These are phyloP conservation scores for Hyperoplus immaculatus DNA, from an alignment of 2,797 vertebrate species.

Conservation along the genomic window DNA sequence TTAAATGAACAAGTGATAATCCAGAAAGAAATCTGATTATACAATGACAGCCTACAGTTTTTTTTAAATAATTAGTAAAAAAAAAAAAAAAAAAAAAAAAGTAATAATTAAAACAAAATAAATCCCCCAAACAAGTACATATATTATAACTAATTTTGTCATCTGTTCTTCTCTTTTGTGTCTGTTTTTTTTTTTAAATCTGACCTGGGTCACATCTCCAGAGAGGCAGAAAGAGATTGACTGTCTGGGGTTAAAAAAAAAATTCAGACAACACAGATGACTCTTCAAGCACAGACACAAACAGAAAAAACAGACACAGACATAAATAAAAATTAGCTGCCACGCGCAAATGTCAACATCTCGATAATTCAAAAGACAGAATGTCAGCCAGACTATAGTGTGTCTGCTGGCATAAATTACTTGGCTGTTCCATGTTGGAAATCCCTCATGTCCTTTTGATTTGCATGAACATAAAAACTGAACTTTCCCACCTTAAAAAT, in stretches of 20 bases:
- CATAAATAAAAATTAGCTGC: slow-evolving; percentile 40
- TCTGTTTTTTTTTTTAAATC: slow-evolving; percentile 12
- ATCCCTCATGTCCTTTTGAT: slow-evolving; percentile 9
- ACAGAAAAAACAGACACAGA: slow-evolving; percentile 31
- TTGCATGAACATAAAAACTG: not conserved
- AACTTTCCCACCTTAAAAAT: slow-evolving; percentile 16
- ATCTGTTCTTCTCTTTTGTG: not conserved
- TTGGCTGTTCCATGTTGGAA: not conserved
- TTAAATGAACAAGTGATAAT: not conserved
- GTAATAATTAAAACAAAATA: not conserved
- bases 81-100: no score
- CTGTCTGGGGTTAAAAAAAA: slow-evolving; percentile 8
- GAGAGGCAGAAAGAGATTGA: slow-evolving; percentile 36
- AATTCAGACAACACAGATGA: slow-evolving; percentile 29
- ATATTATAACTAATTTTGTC: not conserved
- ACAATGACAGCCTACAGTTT: not conserved
- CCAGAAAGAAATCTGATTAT: not conserved
- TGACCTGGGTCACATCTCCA: slow-evolving; percentile 45
- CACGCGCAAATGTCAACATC: slow-evolving; percentile 59
- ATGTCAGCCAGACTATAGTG: slow-evolving; percentile 7
- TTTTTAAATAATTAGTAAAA: no score
- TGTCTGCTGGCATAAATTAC: slow-evolving; percentile 20
- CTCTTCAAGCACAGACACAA: slow-evolving; percentile 10
- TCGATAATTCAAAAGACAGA: slow-evolving; percentile 45
- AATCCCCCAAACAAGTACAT: not conserved